Evolutionary conservation across 2,797 vertebrate species (phyloP).

Genomic region (Malurus splendens): DNA sequence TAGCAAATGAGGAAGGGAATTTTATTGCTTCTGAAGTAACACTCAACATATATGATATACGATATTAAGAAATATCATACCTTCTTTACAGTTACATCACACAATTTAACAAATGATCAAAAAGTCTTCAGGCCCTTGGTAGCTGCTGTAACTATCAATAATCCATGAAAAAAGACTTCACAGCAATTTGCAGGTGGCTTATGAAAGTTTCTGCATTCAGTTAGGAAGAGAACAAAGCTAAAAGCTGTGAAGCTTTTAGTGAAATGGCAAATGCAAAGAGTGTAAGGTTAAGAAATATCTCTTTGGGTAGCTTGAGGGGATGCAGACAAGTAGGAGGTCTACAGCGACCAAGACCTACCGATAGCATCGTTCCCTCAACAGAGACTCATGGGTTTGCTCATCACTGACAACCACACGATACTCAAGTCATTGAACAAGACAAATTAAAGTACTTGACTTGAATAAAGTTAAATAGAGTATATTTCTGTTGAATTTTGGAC

Average conservation of each 20-base stretch:
- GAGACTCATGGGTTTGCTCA: neutral
- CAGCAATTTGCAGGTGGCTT: neutral
- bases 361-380: neutral
- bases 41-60: fast-evolving
- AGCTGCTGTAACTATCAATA: neutral
- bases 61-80: neutral
- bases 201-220: neutral
- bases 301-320: neutral
- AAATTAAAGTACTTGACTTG: neutral
- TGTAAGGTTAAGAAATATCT: neutral
- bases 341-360: neutral
- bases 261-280: neutral
- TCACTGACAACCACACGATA: neutral
- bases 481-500: neutral
- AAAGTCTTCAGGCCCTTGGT: neutral
- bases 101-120: neutral
- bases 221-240: neutral
- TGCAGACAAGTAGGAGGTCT: neutral
- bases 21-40: neutral
- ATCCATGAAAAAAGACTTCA: neutral
- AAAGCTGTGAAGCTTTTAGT: neutral
- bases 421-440: neutral
- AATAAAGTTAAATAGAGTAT: neutral
- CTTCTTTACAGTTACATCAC: neutral
- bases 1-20: neutral